Base-by-base conservation (phyloP, 2,797 vertebrate species). In the Rhabdomys pumilio region DNA sequence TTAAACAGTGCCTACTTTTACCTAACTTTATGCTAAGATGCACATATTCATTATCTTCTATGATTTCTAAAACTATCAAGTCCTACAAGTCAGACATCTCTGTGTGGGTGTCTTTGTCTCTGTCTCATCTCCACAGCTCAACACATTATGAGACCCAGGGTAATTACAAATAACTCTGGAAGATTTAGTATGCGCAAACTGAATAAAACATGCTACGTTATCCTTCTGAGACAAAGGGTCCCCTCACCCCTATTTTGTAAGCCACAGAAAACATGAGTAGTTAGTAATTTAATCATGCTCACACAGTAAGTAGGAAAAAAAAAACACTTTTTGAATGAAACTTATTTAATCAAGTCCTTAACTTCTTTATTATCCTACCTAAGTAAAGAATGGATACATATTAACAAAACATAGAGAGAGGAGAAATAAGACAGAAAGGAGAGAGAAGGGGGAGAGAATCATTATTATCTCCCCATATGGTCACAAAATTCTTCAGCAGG, bases 381-480 rank as follows among this genome's bases (percentile, higher is more conserved):
- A 44, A 96, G 89, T 47, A 92, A 96, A 96, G 38, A 59, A 83
- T n/a, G 84, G 83, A 67, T 89, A 91, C 91, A 94, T 92, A 89
- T 81, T 92, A 93, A 94, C 72, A n/a, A 90, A 90, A 61, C 65
- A 90, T 15, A 59, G 14, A 3, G 29, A n/a, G 9, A 31, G 19
- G 6, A 73, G n/a, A 57, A 89, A 50, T 26, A 69, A 72, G 17
- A 72, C n/a, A 38, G 69, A 38, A 72, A 38, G 69, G 69, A 72
- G 15, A 88, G 67, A 17, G 11, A 22, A 29, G 4, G 14, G 57
- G 44, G 38, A 0, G 53, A 14, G 29, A 57, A 63, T 59, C 86
- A 89, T 76, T 76, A 57, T 94, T 82, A 72, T 87, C 75, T 82
- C 87, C 31, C 59, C 95, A 53, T 29, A 83, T 85, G 22, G 14